Evolutionary conservation across 2,113 vertebrate genomes (phyloP), one percentile per base, ranked within the genome.

Genomic region (Lophochroa leadbeateri): DNA sequence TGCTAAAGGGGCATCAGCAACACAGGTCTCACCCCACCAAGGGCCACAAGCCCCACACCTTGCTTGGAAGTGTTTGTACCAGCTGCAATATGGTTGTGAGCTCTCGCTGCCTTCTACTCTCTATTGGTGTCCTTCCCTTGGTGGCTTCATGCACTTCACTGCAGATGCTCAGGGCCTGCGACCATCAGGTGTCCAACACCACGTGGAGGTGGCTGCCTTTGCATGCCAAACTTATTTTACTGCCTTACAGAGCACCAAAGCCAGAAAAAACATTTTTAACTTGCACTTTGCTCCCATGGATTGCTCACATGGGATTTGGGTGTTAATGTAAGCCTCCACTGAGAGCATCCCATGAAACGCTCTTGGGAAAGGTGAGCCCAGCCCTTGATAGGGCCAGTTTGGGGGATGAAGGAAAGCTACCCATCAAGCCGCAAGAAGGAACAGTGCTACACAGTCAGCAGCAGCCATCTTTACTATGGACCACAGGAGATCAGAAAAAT

Each of bases 401-500:
- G 41, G 39, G 57, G 57, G 61, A 23, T 20, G 37, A n/a, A 27
- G 11, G 47, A n/a, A 39, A 16, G 1, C 83, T 4, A 20, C 3
- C 1, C 64, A 17, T 44, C 24, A 7, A 82, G 75, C 25, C 37
- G 7, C 29, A 33, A 74, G 90, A 93, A 97, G 90, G 77, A 97
- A 81, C 35, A 58, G 84, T 0, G 43, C 44, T 16, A 65, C 6
- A 2, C 28, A 1, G 58, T 91, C 82, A 95, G 97, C 94, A 96
- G 96, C 82, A 94, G 93, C 83, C 11, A 27, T 93, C 82, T 98
- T 97, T 97, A 97, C 96, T 97, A 95, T 27, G 90, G 97, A 98
- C 93, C 97, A 97, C 95, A 91, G 88, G 84, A 94, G 86, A 95
- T 93, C 92, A 92, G 93, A 82, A 95, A 96, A 96, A 94, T 65